Evolutionary conservation across 2,888 invertebrate species (phyloP), one percentile per base, ranked within the genome.

Genomic region (Mechanitis mazaeus): DNA sequence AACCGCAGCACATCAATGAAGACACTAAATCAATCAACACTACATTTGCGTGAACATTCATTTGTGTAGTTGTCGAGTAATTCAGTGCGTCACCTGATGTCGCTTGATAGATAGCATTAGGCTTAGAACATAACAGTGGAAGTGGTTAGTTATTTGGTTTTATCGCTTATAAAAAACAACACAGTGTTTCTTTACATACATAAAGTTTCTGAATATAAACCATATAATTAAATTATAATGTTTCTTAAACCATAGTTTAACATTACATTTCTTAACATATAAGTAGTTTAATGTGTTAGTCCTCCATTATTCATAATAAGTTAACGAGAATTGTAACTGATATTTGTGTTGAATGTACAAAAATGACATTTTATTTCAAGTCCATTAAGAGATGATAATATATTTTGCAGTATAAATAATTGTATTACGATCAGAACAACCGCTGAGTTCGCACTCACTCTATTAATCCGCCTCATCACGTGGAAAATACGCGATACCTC

Each of bases 11-110:
- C 50, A 50, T 50, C 50, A 50, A 50, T 50, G 31, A 3, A 50
- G 31, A 31, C 31, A 28, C 50, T 65, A 65, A 65, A 65, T 65
- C 65, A 65, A 63, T 65, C 65, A 65, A 67, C 67, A 63, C 63
- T 59, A 65, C 70, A 74, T 73, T 68, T 71, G 65, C 70, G 59
- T 69, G 70, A 77, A 74, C 76, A 76, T 74, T 75, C 73, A 72
- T 69, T 71, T 59, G 70, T 74, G 70, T 70, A 74, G 73, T 70
- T 69, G 61, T 67, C 58, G 68, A 63, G 71, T 77, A 73, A 72
- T 70, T 73, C 75, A 73, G 70, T 63, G 59, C 61, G 33, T 56
- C 66, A 64, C 66, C 66, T 66, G 63, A 56, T 55, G 55, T 55
- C 63, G 28, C 50, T 33, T 65, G 63, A 56, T 60, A 46, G 65